Evolutionary conservation across 2,113 vertebrate genomes (phyloP), one percentile per base, ranked within the genome.

Genomic region (Passer domesticus): DNA sequence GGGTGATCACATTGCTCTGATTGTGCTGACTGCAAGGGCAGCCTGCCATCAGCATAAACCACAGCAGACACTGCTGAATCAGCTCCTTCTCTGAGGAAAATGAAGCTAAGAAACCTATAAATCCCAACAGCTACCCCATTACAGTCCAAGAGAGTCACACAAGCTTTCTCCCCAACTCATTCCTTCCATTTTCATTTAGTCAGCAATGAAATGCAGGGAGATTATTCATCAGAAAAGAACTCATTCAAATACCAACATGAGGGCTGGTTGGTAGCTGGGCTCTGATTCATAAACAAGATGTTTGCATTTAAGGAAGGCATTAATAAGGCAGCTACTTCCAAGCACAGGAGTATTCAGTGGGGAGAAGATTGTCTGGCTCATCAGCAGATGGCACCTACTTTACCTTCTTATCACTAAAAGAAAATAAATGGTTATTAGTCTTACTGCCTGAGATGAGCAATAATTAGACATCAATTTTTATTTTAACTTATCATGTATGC

Each of bases 11-110:
- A 70, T 3, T 68, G 62, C 41, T 64, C 70, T 60, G 64, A 72
- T 50, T 35, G 37, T 31, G 70, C 74, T 82, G 91, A 50, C 44
- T 84, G 37, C 59, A 58, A 5, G 19, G 62, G 55, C 66, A 91
- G 77, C 22, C 16, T 2, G 10, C 66, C 86, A 81, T 44, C 5
- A 1, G 33, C 41, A 59, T 27, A 78, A 90, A 67, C 47, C 56
- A 50, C 50, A 43, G 41, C 15, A 67, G 55, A 75, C 87, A 59
- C 39, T 78, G 69, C 83, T 93, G 86, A 83, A 87, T 89, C 89
- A 93, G 76, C 84, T 83, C 28, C 44, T 87, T 84, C 53, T 70
- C 60, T 73, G 63, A 76, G n/a, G 49, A 89, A 89, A 94, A 87
- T 43, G 10, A 79, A 82, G 60, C 13, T 13, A 81, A n/a, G 35